A percentile compares a stretch with the other conserved stretches of the same genome.
These are phyloP conservation scores for Scaptomyza polygonia DNA, from an alignment of 2,888 invertebrate genomes.

Conservation along the genomic window DNA sequence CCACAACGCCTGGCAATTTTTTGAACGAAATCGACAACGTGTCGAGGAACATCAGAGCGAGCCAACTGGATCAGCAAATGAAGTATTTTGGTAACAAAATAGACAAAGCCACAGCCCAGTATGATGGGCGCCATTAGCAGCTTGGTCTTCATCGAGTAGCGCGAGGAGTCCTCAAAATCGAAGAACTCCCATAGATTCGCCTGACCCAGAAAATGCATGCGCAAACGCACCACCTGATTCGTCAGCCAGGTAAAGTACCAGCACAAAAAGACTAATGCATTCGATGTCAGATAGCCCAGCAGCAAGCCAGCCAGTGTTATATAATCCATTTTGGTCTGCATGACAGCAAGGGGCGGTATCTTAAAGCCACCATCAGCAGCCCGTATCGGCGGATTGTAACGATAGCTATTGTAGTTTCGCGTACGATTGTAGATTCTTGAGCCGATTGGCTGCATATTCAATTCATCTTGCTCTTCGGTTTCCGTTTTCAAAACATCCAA, in stretches of 20 bases:
- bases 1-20: conserved; percentile 16
- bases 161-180: conserved; percentile 63
- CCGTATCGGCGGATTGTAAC: background rate
- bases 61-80: conserved; percentile 54
- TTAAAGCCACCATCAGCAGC: background rate
- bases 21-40: conserved; percentile 59
- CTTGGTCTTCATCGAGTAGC: conserved; percentile 62
- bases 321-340: conserved; percentile 59
- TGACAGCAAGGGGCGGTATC: background rate
- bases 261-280: conserved; percentile 60
- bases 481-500: background rate
- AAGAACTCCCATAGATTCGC: conserved; percentile 69
- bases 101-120: conserved; percentile 55
- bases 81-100: conserved; percentile 58
- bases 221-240: conserved; percentile 55
- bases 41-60: conserved; percentile 61
- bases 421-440: conserved; percentile 6
- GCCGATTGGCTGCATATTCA: background rate
- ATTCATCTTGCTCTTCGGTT: background rate
- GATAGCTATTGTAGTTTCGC: background rate
- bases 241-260: conserved; percentile 72
- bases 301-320: conserved; percentile 69
- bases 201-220: conserved; percentile 63
- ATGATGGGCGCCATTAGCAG: conserved; percentile 69
- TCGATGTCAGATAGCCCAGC: conserved; percentile 67